Evolutionary conservation across 2,113 vertebrate genomes (phyloP), one percentile per base, ranked within the genome.

Genomic region (Platichthys flesus): DNA sequence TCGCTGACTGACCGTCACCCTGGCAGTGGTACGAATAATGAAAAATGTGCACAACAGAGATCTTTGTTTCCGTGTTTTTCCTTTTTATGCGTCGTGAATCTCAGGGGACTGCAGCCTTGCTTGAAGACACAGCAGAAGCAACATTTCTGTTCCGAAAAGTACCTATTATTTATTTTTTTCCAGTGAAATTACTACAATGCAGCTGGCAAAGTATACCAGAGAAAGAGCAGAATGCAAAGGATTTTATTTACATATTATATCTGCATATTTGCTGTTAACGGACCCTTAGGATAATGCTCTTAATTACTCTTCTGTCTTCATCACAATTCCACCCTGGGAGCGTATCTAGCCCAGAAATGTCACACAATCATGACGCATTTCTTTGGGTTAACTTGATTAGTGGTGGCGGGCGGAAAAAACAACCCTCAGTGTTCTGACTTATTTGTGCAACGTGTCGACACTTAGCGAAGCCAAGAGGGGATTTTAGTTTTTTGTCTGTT

Each of bases 1-100:
- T 97, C 96, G 14, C 94, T 98, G 0, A 96, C 96, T 20, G 97
- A 98, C 71, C 95, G 96, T 91, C 95, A 94, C 90, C 96, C 97
- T 94, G 95, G 95, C 89, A 97, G 92, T 82, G 97, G 97, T 98
- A 94, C 89, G 93, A 66, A 61, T 54, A 31, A 20, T 49, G 21
- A 49, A 5, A 65, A 65, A 76, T 55, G 37, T 67, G 63, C 73
- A 68, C 37, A 18, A 74, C 26, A 63, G 21, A 57, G 49, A 58
- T 64, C 5, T 31, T 26, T 74, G 8, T 45, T 37, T 62, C 45
- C 59, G 16, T 65, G n/a, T 63, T 18, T 64, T 21, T 63, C 3
- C 47, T 21, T 26, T 45, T 42, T 16, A 21, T 60, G 28, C 62
- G 23, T 40, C 12, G 65, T 59, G 21, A 3, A 49, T 76, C 24